A percentile compares a stretch with the other conserved stretches of the same genome.
Conservation (phyloP, 2,888 invertebrate species). For the Drosophila neonasuta region DNA sequence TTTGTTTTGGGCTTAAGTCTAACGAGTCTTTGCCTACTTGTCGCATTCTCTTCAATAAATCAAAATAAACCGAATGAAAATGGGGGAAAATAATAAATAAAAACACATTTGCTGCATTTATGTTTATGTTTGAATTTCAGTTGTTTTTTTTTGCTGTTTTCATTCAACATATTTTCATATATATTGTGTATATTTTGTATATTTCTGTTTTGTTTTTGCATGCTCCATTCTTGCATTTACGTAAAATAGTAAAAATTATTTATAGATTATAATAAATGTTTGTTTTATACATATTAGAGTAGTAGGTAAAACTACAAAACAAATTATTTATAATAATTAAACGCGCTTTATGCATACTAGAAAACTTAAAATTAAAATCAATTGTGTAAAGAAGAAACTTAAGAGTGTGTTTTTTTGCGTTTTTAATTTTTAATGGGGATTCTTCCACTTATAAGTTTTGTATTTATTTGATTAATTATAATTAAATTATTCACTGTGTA, state of each 20-base stretch:
- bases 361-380: constrained; percentile 42
- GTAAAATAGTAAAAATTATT: constrained; percentile 64
- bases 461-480: constrained; percentile 35
- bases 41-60: constrained; percentile 19
- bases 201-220: constrained; percentile 47
- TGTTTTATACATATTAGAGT: constrained; percentile 44
- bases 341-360: constrained; percentile 37
- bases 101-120: constrained; percentile 52
- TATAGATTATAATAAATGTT: constrained; percentile 47
- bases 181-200: constrained; percentile 61
- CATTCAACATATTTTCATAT: constrained; percentile 67
- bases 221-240: constrained; percentile 50
- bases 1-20: constrained; percentile 41
- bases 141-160: constrained; percentile 41
- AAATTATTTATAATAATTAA: constrained; percentile 60
- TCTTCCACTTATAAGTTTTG: constrained; percentile 37
- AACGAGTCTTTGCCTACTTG: constrained; percentile 61
- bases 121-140: constrained; percentile 51
- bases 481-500: constrained; percentile 70
- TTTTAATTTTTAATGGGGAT: constrained; percentile 18
- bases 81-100: constrained; percentile 42
- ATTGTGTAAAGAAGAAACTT: constrained; percentile 46
- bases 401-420: constrained; percentile 15
- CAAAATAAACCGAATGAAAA: constrained; percentile 18
- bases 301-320: constrained; percentile 71